A percentile compares a stretch with the other conserved stretches of the same genome.
Evolutionary conservation across 2,113 vertebrate genomes (phyloP).

Genomic region (Hipposideros armiger): DNA sequence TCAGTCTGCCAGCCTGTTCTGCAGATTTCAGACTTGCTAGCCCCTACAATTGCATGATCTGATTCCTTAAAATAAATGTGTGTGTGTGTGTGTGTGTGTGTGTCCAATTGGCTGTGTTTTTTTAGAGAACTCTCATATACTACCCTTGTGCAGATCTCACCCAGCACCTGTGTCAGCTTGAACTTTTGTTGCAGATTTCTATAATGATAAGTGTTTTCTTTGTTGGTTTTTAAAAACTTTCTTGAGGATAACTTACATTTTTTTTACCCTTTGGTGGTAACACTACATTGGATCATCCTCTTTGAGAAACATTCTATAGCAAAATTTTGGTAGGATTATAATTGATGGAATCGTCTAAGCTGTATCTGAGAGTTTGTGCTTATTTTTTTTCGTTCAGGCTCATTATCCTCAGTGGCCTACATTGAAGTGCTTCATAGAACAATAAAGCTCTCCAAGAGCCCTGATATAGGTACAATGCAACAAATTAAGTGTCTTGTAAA

Average conservation of each 20-base stretch:
- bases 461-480: neutral
- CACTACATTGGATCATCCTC: neutral
- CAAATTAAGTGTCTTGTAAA: neutral
- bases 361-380: neutral
- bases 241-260: neutral
- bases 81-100: neutral
- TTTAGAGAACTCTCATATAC: neutral
- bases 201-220: neutral
- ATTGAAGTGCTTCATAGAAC: neutral
- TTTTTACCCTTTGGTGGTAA: neutral
- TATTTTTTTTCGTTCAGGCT: neutral
- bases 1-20: neutral
- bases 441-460: neutral
- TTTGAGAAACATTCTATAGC: neutral
- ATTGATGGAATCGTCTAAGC: neutral
- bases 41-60: neutral
- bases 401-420: neutral
- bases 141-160: neutral
- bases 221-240: conserved; percentile 11
- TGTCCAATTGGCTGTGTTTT: neutral
- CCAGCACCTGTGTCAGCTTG: neutral
- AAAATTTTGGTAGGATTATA: conserved; percentile 16
- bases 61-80: neutral
- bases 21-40: neutral
- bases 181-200: neutral